Percentiles rank a stretch among this genome's conserved stretches.
phyloP scores from a whole-genome alignment of 2,888 invertebrate species.

The Scaptodrosophila latifasciaeformis region DNA sequence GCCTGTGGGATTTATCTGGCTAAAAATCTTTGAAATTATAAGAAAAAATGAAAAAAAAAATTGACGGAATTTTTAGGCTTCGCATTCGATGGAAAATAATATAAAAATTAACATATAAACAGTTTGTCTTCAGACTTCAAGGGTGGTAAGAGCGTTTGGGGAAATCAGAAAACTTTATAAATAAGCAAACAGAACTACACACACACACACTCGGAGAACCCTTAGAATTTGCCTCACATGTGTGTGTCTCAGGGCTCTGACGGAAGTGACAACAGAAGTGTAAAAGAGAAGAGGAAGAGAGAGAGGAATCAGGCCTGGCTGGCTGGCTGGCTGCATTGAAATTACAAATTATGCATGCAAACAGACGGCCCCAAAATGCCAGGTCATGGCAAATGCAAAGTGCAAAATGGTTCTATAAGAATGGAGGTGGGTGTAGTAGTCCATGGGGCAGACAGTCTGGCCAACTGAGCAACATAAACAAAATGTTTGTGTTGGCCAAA shows the following conservation, averaged over 20 bases:
- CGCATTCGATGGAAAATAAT: too few relatives aligned
- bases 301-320: neutral
- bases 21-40: too few relatives aligned
- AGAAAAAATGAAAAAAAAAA: too few relatives aligned
- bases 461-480: neutral
- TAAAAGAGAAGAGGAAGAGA: neutral
- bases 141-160: slow-evolving; percentile 35
- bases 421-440: too few relatives aligned
- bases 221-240: too few relatives aligned
- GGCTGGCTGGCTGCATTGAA: neutral
- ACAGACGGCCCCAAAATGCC: slow-evolving; percentile 16
- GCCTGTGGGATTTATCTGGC: too few relatives aligned
- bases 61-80: too few relatives aligned
- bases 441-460: neutral
- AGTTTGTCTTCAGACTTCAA: too few relatives aligned
- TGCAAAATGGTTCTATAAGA: too few relatives aligned
- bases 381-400: slow-evolving; percentile 4
- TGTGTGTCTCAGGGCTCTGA: too few relatives aligned
- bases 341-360: slow-evolving; percentile 39
- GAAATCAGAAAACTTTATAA: slow-evolving; percentile 47
- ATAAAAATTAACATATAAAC: too few relatives aligned
- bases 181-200: slow-evolving; percentile 33
- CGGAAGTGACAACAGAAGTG: neutral
- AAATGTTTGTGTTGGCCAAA: neutral
- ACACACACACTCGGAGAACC: slow-evolving; percentile 4